A percentile compares a stretch with the other conserved stretches of the same genome.
These are phyloP conservation scores for Hermodice carunculata DNA, from an alignment of 2,888 invertebrate genomes.

Conservation along the genomic window DNA sequence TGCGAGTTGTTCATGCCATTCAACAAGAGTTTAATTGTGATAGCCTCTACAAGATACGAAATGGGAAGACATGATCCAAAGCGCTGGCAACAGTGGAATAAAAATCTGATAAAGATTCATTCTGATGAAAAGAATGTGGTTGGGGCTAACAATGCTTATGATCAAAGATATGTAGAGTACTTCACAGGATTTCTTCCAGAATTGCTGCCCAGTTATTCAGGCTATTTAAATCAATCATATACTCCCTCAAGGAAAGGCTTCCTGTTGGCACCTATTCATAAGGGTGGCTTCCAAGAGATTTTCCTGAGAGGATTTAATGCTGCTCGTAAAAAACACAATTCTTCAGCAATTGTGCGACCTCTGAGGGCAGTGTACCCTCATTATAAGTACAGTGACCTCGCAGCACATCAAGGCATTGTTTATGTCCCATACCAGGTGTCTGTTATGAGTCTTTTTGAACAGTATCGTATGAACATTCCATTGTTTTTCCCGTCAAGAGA, in stretches of 20 bases:
- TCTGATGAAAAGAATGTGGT: conserved; percentile 1
- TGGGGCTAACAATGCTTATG: conserved; percentile 19
- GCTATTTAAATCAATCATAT: neutral
- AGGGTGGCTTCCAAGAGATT: neutral
- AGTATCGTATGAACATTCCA: neutral
- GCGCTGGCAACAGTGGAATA: conserved; percentile 13
- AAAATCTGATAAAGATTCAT: neutral
- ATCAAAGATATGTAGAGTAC: conserved; percentile 15
- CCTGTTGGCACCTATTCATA: neutral
- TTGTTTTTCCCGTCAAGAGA: conserved; percentile 3
- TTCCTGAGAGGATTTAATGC: neutral
- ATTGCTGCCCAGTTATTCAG: conserved; percentile 13
- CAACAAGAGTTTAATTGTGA: conserved; percentile 16
- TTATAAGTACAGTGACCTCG: conserved; percentile 1
- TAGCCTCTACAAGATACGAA: conserved; percentile 15
- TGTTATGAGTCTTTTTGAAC: neutral
- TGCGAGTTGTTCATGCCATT: conserved; percentile 9
- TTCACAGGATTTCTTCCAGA: conserved; percentile 15
- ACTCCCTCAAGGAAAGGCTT: neutral
- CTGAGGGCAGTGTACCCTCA: conserved; percentile 6
- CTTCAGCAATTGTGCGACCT: neutral
- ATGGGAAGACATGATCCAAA: neutral
- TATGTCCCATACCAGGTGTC: conserved; percentile 12
- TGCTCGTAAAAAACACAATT: too few relatives aligned
- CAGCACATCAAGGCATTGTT: conserved; percentile 11